A percentile compares a stretch with the other conserved stretches of the same genome.
phyloP scores from a whole-genome alignment of 2,797 vertebrate species.

The Gymnothorax javanicus region DNA sequence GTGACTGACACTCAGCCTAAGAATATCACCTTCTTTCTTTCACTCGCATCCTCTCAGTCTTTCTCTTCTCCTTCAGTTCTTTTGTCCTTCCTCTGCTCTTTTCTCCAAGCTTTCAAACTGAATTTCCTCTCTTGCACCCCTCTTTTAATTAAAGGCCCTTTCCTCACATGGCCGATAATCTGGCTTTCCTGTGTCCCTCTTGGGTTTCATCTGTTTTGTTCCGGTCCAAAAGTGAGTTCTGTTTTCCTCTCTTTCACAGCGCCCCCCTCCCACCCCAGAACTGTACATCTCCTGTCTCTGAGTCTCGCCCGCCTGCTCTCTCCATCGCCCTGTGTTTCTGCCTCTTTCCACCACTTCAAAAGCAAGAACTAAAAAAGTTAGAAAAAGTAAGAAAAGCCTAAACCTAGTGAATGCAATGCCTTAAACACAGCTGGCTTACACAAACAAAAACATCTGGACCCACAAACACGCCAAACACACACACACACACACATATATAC shows the following conservation, averaged over 20 bases:
- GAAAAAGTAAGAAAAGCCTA: constrained; percentile 12
- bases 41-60: not conserved
- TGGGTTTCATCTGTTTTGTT: constrained; percentile 25
- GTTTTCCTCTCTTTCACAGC: constrained; percentile 13
- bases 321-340: constrained; percentile 5
- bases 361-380: not conserved
- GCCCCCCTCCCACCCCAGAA: not conserved
- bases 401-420: not conserved
- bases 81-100: not conserved
- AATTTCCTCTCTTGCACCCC: constrained; percentile 26
- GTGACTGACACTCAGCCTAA: constrained; percentile 24
- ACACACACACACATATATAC: constrained; percentile 1
- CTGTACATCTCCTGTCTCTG: not conserved
- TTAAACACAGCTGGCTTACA: constrained; percentile 19
- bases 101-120: constrained; percentile 13
- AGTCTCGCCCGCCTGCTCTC: not conserved
- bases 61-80: not conserved
- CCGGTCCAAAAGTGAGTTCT: constrained; percentile 27
- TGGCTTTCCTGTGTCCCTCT: constrained; percentile 1
- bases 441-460: constrained; percentile 15
- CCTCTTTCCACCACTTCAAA: constrained; percentile 30
- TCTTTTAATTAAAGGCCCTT: constrained; percentile 27
- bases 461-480: not conserved
- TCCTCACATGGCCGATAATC: constrained; percentile 12
- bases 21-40: constrained; percentile 10